phyloP scores from a whole-genome alignment of 2,797 vertebrate species.

The Leptodactylus fallax region DNA sequence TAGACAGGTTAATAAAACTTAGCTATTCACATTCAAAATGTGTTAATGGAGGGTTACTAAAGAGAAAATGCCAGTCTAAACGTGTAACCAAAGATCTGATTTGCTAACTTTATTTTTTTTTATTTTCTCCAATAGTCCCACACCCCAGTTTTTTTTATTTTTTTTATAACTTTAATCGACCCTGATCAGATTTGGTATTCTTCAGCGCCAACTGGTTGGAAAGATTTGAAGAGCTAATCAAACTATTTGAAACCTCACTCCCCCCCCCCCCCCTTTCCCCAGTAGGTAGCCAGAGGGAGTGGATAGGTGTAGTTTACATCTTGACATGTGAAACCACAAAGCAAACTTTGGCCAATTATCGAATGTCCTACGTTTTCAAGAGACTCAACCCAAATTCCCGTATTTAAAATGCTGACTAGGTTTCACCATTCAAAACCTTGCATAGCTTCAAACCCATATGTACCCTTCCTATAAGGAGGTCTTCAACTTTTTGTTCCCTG shows the following conservation, averaged over 20 bases:
- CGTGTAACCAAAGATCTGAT: constrained; percentile 59
- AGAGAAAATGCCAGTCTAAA: constrained; percentile 4
- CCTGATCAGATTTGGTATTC: background rate
- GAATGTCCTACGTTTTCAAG: background rate
- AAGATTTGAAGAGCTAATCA: background rate
- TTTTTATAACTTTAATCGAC: too few relatives aligned
- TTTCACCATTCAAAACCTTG: background rate
- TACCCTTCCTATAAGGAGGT: constrained; percentile 1
- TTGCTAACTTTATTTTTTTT: background rate
- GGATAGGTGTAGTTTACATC: too few relatives aligned
- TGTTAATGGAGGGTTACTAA: too few relatives aligned
- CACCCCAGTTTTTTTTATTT: too few relatives aligned
- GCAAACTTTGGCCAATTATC: background rate
- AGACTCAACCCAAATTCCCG: background rate
- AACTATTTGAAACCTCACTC: too few relatives aligned
- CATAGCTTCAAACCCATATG: background rate
- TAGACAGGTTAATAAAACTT: background rate
- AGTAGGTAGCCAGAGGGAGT: too few relatives aligned
- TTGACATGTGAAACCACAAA: too few relatives aligned
- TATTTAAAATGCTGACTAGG: background rate
- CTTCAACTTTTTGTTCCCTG: constrained; percentile 16
- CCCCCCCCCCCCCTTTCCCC: too few relatives aligned
- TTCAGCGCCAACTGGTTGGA: constrained; percentile 28
- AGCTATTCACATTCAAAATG: background rate
- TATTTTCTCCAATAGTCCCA: too few relatives aligned